Percentiles rank a stretch among this genome's conserved stretches.
phyloP scores from a whole-genome alignment of 2,113 vertebrate species.

The Hemibagrus wyckioides region DNA sequence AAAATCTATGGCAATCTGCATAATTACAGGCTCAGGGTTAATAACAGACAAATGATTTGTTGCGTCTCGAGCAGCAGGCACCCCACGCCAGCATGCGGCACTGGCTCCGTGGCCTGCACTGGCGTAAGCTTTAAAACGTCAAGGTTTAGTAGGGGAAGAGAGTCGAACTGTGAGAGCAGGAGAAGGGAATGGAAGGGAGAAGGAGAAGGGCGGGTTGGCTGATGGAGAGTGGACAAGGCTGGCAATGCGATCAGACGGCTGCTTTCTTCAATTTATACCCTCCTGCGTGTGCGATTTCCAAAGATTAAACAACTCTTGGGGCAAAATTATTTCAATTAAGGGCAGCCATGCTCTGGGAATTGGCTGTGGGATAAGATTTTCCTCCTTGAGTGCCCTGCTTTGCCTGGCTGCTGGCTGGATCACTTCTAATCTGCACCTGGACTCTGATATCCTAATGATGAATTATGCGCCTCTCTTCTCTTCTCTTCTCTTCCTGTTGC shows the following conservation, averaged over 20 bases:
- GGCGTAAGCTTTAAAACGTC: slow-evolving; percentile 32
- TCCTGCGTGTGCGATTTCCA: slow-evolving; percentile 88
- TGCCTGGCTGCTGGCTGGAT: slow-evolving; percentile 89
- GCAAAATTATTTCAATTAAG: slow-evolving; percentile 97
- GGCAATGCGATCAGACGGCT: slow-evolving; percentile 66
- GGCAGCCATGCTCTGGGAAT: slow-evolving; percentile 89
- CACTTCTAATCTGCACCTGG: slow-evolving; percentile 97
- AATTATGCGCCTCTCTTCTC: slow-evolving; percentile 90
- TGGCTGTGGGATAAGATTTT: slow-evolving; percentile 95
- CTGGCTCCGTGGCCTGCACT: slow-evolving; percentile 57
- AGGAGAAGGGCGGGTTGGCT: slow-evolving; percentile 7
- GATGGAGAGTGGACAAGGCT: slow-evolving; percentile 50
- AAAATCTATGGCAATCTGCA: slow-evolving; percentile 99
- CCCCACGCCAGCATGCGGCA: slow-evolving; percentile 78
- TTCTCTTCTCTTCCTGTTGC: slow-evolving; percentile 78
- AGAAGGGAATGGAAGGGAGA: neutral
- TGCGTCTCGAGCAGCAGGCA: slow-evolving; percentile 87
- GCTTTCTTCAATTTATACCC: slow-evolving; percentile 83
- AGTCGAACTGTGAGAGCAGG: neutral
- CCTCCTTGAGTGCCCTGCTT: slow-evolving; percentile 81
- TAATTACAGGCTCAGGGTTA: slow-evolving; percentile 99
- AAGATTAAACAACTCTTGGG: slow-evolving; percentile 94
- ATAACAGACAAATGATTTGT: slow-evolving; percentile 99
- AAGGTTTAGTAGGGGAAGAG: slow-evolving; percentile 15
- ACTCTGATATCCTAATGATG: slow-evolving; percentile 99